Conservation (phyloP, 2,888 invertebrate genomes). For the Lobophora halterata region DNA sequence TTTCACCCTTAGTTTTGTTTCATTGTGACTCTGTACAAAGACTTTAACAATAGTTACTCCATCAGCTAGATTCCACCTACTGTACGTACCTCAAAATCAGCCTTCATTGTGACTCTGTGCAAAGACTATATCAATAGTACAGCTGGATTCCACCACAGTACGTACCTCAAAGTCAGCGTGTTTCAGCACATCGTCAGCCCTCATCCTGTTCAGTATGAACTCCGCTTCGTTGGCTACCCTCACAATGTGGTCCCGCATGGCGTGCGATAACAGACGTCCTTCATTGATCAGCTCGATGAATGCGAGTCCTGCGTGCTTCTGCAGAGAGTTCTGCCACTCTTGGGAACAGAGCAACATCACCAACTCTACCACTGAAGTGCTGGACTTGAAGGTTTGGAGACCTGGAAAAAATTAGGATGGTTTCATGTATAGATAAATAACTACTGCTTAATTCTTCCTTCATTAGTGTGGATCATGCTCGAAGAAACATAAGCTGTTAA, state of each 20-base stretch:
- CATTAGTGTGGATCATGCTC: no score
- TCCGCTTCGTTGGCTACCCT: constrained; percentile 99
- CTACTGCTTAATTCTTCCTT: not conserved
- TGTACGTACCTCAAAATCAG: no score
- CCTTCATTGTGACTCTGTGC: no score
- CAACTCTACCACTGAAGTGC: constrained; percentile 98
- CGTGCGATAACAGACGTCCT: constrained; percentile 97
- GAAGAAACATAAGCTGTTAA: no score
- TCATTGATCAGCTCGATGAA: constrained; percentile 99
- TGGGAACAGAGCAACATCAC: constrained; percentile 99
- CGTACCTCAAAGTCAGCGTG: constrained; percentile 98
- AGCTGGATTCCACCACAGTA: no score
- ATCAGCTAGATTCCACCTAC: no score
- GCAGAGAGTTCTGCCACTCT: constrained; percentile 99
- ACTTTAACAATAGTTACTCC: no score
- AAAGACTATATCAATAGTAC: no score
- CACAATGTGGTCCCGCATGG: constrained; percentile 99
- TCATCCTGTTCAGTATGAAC: constrained; percentile 98
- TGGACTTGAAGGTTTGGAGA: constrained; percentile 97
- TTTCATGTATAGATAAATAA: constrained; percentile 1
- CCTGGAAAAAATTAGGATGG: constrained; percentile 77
- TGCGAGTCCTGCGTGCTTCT: constrained; percentile 99
- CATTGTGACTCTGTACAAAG: no score
- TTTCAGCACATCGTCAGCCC: constrained; percentile 99
- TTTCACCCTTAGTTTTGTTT: no score